Percentiles rank a stretch among this genome's conserved stretches.
These are phyloP conservation scores for Euschistus heros DNA, from an alignment of 1,140 invertebrate species.

Conservation along the genomic window DNA sequence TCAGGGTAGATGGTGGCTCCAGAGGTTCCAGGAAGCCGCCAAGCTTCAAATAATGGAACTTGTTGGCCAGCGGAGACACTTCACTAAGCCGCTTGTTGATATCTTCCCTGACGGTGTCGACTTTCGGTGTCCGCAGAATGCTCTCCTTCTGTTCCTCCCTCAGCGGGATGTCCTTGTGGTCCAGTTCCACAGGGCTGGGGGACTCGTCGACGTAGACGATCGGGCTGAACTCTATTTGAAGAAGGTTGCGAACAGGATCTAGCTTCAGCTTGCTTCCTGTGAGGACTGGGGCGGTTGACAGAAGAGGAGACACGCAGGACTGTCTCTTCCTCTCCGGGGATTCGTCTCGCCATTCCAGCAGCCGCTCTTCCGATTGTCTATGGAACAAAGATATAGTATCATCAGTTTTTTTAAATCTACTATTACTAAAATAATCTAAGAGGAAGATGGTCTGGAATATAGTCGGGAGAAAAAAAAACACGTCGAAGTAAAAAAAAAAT, in stretches of 20 bases:
- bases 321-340: slow-evolving; percentile 12
- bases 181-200: slow-evolving; percentile 28
- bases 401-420: too few species aligned
- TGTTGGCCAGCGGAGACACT: slow-evolving; percentile 29
- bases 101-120: neutral
- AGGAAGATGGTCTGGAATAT: too few species aligned
- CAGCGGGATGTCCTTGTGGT: slow-evolving; percentile 29
- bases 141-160: slow-evolving; percentile 22
- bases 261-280: slow-evolving; percentile 15
- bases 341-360: neutral
- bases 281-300: neutral
- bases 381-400: neutral
- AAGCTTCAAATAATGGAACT: slow-evolving; percentile 27
- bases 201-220: slow-evolving; percentile 3
- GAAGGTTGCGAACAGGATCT: slow-evolving; percentile 19
- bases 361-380: slow-evolving; percentile 11
- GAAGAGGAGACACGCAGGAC: neutral
- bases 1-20: slow-evolving; percentile 37
- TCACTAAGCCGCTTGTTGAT: slow-evolving; percentile 3
- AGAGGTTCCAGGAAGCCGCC: slow-evolving; percentile 9
- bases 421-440: too few species aligned
- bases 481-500: too few species aligned
- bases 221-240: slow-evolving; percentile 32
- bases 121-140: slow-evolving; percentile 21
- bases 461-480: too few species aligned